Evolutionary conservation across 1,140 invertebrate species (phyloP).

Genomic region (Rhopalosiphum padi): DNA sequence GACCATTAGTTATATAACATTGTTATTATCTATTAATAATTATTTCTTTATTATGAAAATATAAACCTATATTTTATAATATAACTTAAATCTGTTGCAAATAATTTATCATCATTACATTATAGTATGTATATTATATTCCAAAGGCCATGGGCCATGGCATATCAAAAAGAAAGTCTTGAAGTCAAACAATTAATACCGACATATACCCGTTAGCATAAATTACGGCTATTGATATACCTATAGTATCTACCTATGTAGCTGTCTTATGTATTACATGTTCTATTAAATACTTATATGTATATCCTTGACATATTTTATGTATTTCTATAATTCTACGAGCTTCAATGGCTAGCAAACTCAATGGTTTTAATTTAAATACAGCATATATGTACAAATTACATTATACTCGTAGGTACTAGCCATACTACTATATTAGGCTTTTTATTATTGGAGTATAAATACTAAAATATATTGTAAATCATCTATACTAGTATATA

Average conservation of each 20-base stretch:
- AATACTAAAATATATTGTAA: neutral
- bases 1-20: neutral
- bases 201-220: neutral
- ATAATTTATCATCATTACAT: neutral
- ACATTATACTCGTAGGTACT: neutral
- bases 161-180: slow-evolving; percentile 15
- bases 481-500: no score
- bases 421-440: neutral
- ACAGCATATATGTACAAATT: neutral
- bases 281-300: neutral
- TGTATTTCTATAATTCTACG: neutral
- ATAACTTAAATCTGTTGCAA: neutral
- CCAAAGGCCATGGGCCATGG: neutral
- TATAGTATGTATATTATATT: neutral
- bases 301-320: slow-evolving; percentile 19
- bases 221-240: neutral
- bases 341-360: neutral
- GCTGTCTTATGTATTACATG: neutral
- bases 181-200: neutral
- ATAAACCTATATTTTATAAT: neutral
- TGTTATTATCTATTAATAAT: neutral
- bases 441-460: neutral
- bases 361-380: slow-evolving; percentile 5
- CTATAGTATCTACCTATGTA: neutral
- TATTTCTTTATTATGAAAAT: neutral